Base-by-base conservation (phyloP, 2,888 invertebrate genomes). In the Drosophila acutilabella region DNA sequence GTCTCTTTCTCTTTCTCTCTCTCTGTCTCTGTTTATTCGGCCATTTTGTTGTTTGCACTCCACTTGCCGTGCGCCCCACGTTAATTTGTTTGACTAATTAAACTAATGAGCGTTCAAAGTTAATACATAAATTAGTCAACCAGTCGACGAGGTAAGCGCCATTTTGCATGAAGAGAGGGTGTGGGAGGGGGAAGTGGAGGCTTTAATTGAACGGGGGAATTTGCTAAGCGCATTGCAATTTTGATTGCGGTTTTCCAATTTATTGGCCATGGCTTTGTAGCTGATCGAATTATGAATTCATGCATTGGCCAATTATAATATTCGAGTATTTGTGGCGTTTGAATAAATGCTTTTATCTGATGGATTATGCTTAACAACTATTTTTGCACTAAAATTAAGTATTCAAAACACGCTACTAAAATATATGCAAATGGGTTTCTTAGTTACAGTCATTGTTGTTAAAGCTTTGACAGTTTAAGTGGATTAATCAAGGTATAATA, bases 51-150 rank as follows among this genome's bases (percentile, higher is more conserved):
- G 88, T 83, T 83, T 88, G 88, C 83, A 75, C 80, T 85, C 85
- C 82, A 88, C 85, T 88, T 78, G 69, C 78, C 71, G 71, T 77
- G 81, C 80, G 83, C 83, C 89, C 80, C 87, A 86, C 88, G 89
- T 90, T 91, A 91, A 91, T 91, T 91, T 90, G 91, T 90, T 83
- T 88, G 89, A 89, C 91, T 91, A 91, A 91, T 91, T 91, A 91
- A 91, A 91, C 91, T 91, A 91, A 91, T 91, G 91, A 91, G 91
- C 91, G 91, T 86, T 90, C 89, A 91, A 91, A 91, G 91, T 91
- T 91, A 91, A 90, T 91, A 90, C 87, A 84, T 87, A 87, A 83
- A 83, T 83, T 83, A 83, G 82, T 81, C 85, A 81, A 74, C 67
- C 72, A 65, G 77, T 42, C 47, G 50, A 40, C 44, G 64, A 48